These are phyloP conservation scores for Drosophila asahinai DNA, from an alignment of 1,140 invertebrate species.

Conservation along the genomic window DNA sequence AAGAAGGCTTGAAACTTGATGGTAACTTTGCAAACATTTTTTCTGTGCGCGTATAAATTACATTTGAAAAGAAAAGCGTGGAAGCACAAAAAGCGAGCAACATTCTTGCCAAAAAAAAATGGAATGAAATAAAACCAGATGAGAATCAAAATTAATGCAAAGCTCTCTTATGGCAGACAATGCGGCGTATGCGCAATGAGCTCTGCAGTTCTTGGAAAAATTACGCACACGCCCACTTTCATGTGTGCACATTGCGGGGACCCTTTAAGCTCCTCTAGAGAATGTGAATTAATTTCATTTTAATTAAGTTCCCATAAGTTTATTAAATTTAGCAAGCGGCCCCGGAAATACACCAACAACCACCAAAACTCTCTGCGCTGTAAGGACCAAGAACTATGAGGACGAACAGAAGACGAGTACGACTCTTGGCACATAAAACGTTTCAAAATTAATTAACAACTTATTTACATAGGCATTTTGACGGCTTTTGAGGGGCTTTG, in stretches of 20 bases:
- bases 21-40: constrained; percentile 71
- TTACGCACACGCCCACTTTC: constrained; percentile 53
- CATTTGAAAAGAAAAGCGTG: constrained; percentile 39
- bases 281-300: constrained; percentile 74
- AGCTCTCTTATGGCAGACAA: constrained; percentile 58
- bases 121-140: constrained; percentile 62
- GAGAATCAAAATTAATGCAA: constrained; percentile 73
- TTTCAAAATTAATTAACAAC: constrained; percentile 78
- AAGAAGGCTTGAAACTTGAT: constrained; percentile 50
- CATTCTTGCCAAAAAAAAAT: constrained; percentile 40
- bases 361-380: constrained; percentile 17
- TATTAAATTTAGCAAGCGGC: constrained; percentile 62
- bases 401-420: constrained; percentile 23
- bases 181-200: constrained; percentile 69
- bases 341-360: constrained; percentile 32
- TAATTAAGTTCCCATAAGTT: constrained; percentile 70
- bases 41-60: constrained; percentile 72
- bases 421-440: constrained; percentile 44
- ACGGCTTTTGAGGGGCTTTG: constrained; percentile 15
- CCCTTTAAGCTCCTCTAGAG: constrained; percentile 43
- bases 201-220: constrained; percentile 34
- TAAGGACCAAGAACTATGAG: constrained; percentile 16
- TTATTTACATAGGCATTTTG: constrained; percentile 61
- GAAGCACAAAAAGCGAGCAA: constrained; percentile 29
- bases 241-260: constrained; percentile 14